A percentile compares a stretch with the other conserved stretches of the same genome.
These are phyloP conservation scores for Amaurobius ferox DNA, from an alignment of 2,888 invertebrate genomes.

Conservation along the genomic window DNA sequence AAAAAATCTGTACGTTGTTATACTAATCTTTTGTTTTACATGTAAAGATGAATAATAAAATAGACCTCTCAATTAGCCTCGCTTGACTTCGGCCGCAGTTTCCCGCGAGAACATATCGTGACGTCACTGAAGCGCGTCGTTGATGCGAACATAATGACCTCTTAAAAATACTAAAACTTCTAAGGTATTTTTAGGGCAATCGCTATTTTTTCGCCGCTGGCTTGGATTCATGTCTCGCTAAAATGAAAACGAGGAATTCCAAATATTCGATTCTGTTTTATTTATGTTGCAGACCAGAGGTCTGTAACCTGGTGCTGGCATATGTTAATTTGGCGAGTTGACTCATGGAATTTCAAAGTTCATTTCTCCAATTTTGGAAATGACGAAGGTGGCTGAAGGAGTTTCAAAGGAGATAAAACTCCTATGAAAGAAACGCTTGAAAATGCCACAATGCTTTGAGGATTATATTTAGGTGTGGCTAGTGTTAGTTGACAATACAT, in stretches of 20 bases:
- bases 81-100: conserved; percentile 39
- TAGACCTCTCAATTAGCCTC: conserved; percentile 30
- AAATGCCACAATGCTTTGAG: no score
- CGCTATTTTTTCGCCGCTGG: not conserved
- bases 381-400: no score
- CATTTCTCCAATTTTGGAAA: no score
- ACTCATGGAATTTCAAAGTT: no score
- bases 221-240: not conserved
- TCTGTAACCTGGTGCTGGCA: no score
- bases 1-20: no score
- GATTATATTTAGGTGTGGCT: no score
- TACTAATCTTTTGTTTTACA: not conserved
- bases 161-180: not conserved
- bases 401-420: no score
- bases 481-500: no score
- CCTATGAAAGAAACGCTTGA: no score
- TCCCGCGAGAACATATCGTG: conserved; percentile 47
- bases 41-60: conserved; percentile 12
- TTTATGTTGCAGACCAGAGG: no score
- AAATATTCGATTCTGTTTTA: not conserved
- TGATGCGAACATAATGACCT: conserved; percentile 37
- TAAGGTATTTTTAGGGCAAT: not conserved
- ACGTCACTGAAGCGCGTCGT: conserved; percentile 35
- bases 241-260: not conserved
- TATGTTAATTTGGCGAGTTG: no score